A percentile compares a stretch with the other conserved stretches of the same genome.
These are phyloP conservation scores for Rousettus madagascariensis DNA, from an alignment of 2,797 vertebrate genomes.

Conservation along the genomic window DNA sequence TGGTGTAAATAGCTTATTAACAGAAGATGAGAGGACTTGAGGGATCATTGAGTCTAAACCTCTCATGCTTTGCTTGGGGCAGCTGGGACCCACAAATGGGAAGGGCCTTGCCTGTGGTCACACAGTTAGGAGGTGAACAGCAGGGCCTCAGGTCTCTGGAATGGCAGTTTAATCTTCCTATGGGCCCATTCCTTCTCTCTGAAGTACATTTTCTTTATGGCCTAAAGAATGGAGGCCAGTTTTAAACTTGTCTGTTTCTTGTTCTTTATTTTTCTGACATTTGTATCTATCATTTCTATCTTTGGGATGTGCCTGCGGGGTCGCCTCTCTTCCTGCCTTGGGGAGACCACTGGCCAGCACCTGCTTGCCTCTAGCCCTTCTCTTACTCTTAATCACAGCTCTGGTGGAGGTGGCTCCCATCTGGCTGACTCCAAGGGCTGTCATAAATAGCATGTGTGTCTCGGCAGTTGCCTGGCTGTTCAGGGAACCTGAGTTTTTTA, in stretches of 20 bases:
- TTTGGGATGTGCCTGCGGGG: not conserved
- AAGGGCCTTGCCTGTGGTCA: conserved; percentile 11
- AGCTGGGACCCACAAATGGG: not conserved
- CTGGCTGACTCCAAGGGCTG: not conserved
- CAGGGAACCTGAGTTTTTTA: not conserved
- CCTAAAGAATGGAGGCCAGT: not conserved
- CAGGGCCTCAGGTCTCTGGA: not conserved
- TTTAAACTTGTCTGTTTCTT: conserved; percentile 31
- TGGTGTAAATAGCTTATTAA: not conserved
- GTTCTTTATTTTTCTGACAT: not conserved
- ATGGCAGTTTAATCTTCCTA: not conserved
- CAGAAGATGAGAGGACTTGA: not conserved
- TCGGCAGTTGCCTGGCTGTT: not conserved
- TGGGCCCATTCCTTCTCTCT: not conserved
- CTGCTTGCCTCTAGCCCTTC: not conserved
- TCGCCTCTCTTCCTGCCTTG: not conserved
- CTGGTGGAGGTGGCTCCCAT: not conserved
- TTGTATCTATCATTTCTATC: not conserved
- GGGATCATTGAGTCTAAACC: not conserved
- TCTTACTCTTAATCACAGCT: not conserved
- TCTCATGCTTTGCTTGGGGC: not conserved
- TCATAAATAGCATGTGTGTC: not conserved
- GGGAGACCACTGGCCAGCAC: not conserved
- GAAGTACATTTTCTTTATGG: conserved; percentile 3
- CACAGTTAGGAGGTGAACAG: not conserved